These are phyloP conservation scores for Pachyrhynchus sulphureomaculatus DNA, from an alignment of 1,140 invertebrate species.

Conservation along the genomic window DNA sequence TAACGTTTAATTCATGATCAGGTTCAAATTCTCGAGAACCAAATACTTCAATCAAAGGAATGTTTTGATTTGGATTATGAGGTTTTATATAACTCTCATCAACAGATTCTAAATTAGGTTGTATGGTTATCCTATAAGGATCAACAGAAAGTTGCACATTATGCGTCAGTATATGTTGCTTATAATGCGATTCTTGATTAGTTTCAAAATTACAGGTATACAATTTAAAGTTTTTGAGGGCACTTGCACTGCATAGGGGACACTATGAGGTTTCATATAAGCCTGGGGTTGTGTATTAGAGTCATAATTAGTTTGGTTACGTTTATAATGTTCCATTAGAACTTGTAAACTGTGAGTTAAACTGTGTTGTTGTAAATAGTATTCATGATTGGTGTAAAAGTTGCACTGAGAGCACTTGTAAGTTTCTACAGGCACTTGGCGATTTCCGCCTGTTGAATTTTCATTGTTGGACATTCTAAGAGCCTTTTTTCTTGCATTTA, in stretches of 20 bases:
- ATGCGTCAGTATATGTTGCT: slow-evolving; percentile 13
- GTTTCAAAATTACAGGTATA: slow-evolving; percentile 19
- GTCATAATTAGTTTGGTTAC: slow-evolving; percentile 2
- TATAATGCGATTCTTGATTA: slow-evolving; percentile 12
- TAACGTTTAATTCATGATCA: neutral
- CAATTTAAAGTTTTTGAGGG: neutral
- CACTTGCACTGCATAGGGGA: neutral
- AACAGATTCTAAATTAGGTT: neutral
- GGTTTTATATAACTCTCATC: slow-evolving; percentile 6
- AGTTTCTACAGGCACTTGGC: slow-evolving; percentile 20
- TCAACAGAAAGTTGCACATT: neutral
- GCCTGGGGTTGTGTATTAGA: neutral
- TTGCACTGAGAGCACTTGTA: slow-evolving; percentile 27
- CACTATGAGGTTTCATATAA: neutral
- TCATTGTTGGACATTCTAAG: slow-evolving; percentile 18
- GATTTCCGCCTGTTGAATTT: slow-evolving; percentile 1
- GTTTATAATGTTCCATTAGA: slow-evolving; percentile 19
- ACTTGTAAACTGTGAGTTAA: slow-evolving; percentile 21
- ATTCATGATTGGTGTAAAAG: slow-evolving; percentile 30
- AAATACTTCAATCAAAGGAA: neutral
- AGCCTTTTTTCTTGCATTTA: neutral
- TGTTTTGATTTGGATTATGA: neutral
- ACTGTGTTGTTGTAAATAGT: slow-evolving; percentile 25
- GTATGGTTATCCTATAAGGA: neutral
- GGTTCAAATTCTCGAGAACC: neutral